Percentiles rank a stretch among this genome's conserved stretches.
phyloP scores from a whole-genome alignment of 1,140 invertebrate genomes.

The Thereuonema tuberculata region DNA sequence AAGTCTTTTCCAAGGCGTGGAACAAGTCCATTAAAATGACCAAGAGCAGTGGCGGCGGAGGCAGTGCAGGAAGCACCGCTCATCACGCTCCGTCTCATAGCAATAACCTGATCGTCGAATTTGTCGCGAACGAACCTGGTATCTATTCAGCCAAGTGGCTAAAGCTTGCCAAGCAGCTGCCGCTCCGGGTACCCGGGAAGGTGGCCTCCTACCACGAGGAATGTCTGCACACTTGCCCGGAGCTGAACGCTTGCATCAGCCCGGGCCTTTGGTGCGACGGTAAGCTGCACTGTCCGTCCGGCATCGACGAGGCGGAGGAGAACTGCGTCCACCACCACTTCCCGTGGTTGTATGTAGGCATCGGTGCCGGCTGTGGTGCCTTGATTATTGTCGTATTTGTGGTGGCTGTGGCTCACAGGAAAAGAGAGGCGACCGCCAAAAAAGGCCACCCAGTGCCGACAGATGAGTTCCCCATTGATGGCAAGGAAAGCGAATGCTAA shows the following conservation, averaged over 20 bases:
- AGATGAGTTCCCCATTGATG: constrained; percentile 8
- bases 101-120: constrained; percentile 7
- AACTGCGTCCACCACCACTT: constrained; percentile 33
- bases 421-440: constrained; percentile 10
- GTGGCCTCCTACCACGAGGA: constrained; percentile 40
- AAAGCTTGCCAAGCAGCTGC: background rate
- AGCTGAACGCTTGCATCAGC: constrained; percentile 74
- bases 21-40: constrained; percentile 6
- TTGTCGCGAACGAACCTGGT: constrained; percentile 5
- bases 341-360: constrained; percentile 34
- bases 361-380: constrained; percentile 6
- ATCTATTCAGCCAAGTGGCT: constrained; percentile 1
- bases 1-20: constrained; percentile 10
- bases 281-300: constrained; percentile 65
- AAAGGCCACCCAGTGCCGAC: constrained; percentile 12
- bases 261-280: constrained; percentile 79
- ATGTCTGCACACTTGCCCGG: constrained; percentile 65
- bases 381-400: constrained; percentile 3
- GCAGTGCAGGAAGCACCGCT: background rate
- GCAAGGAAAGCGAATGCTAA: constrained; percentile 11
- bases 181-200: constrained; percentile 3
- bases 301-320: constrained; percentile 62
- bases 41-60: background rate
- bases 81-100: background rate
- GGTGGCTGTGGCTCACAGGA: constrained; percentile 1